phyloP scores from a whole-genome alignment of 2,797 vertebrate genomes.

The Crocidura indochinensis region DNA sequence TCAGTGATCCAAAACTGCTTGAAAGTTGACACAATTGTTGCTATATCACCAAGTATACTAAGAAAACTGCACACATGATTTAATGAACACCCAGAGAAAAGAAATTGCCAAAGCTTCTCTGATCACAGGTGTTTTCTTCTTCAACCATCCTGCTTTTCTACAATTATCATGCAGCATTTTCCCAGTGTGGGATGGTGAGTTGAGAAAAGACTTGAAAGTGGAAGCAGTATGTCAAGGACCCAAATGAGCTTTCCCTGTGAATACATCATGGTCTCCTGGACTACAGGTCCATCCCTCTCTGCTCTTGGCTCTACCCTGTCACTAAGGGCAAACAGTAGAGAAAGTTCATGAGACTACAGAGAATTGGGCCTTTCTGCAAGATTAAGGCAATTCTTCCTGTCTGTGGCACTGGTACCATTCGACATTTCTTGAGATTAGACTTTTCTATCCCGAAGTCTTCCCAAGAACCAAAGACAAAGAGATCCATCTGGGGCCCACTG shows the following conservation, averaged over 20 bases:
- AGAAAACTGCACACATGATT: not conserved
- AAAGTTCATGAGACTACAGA: too few species aligned
- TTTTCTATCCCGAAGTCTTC: too few species aligned
- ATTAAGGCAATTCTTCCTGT: too few species aligned
- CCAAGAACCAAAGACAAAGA: too few species aligned
- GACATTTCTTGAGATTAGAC: too few species aligned
- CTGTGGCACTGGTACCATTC: too few species aligned
- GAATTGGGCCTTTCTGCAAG: too few species aligned
- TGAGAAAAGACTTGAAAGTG: too few species aligned
- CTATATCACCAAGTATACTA: not conserved
- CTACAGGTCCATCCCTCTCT: not conserved
- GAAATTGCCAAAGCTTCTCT: not conserved
- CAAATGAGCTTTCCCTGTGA: too few species aligned
- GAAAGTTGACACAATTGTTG: not conserved
- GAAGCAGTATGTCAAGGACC: too few species aligned
- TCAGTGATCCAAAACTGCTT: slow-evolving; percentile 11
- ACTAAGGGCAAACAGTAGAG: too few species aligned
- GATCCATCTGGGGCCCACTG: too few species aligned
- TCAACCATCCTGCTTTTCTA: slow-evolving; percentile 28
- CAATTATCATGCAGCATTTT: not conserved
- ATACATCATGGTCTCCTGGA: not conserved
- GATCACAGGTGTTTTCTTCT: slow-evolving; percentile 24
- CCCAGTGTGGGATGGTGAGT: not conserved
- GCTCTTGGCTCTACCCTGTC: not conserved
- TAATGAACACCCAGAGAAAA: not conserved